Evolutionary conservation across 2,113 vertebrate species (phyloP).

Genomic region (Esox niger): DNA sequence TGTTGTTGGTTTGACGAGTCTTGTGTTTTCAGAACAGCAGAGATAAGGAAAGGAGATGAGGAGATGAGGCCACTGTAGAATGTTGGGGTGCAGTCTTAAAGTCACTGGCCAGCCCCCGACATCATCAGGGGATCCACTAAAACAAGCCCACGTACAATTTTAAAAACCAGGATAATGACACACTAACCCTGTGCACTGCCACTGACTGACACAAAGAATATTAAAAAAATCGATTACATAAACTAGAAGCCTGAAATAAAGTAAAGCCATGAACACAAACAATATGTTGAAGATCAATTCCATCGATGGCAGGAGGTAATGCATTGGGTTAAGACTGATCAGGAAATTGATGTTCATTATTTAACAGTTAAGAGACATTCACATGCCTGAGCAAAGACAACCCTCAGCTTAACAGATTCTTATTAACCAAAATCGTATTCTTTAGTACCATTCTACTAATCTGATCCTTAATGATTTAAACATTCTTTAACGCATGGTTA

Average conservation of each 20-base stretch:
- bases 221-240: neutral
- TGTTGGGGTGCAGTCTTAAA: too few species aligned
- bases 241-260: neutral
- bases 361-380: neutral
- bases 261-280: conserved; percentile 15
- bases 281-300: conserved; percentile 11
- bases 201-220: conserved; percentile 4
- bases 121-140: too few species aligned
- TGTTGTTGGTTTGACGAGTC: too few species aligned
- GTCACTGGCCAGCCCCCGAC: too few species aligned
- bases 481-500: conserved; percentile 34
- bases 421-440: neutral
- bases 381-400: neutral
- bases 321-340: conserved; percentile 14
- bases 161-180: neutral
- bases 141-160: too few species aligned
- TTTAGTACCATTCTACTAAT: conserved; percentile 22
- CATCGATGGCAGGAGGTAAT: conserved; percentile 23
- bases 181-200: neutral
- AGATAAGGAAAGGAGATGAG: too few species aligned
- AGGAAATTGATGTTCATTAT: neutral
- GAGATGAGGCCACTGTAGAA: too few species aligned
- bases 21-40: too few species aligned
- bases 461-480: neutral
- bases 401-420: neutral